Conservation (phyloP, 2,113 vertebrate species). For the Isurus oxyrinchus region DNA sequence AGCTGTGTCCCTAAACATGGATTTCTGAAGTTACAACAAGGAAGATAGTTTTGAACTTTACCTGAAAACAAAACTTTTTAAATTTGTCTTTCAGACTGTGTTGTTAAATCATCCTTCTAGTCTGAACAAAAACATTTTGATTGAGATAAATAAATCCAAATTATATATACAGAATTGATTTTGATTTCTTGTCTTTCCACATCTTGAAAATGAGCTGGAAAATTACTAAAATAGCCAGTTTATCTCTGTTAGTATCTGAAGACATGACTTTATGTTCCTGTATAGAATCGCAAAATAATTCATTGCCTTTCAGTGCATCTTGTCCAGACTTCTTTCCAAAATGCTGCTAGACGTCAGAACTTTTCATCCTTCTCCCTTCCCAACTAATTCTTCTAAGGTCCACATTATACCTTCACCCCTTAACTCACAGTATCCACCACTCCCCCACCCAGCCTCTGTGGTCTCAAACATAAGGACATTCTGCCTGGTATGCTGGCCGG, state of each 20-base stretch:
- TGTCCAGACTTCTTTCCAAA: background rate
- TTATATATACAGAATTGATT: background rate
- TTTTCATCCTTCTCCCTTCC: background rate
- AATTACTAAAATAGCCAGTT: background rate
- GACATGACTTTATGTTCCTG: background rate
- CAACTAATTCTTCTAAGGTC: background rate
- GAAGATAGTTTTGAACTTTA: background rate
- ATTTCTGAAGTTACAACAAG: background rate
- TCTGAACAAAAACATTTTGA: background rate
- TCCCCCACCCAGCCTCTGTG: background rate
- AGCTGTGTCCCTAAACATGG: background rate
- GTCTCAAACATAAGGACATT: background rate
- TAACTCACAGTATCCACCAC: background rate
- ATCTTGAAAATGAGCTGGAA: background rate
- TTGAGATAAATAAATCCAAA: background rate
- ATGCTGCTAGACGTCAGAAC: background rate
- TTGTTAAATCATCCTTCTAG: background rate
- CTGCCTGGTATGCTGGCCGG: background rate
- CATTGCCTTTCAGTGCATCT: background rate
- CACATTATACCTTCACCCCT: background rate
- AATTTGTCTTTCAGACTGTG: background rate
- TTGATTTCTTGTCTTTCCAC: background rate
- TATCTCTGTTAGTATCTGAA: background rate
- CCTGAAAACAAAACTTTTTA: background rate
- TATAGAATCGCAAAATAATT: background rate